Base-by-base conservation (phyloP, 2,113 vertebrate species). In the Scomber colias region DNA sequence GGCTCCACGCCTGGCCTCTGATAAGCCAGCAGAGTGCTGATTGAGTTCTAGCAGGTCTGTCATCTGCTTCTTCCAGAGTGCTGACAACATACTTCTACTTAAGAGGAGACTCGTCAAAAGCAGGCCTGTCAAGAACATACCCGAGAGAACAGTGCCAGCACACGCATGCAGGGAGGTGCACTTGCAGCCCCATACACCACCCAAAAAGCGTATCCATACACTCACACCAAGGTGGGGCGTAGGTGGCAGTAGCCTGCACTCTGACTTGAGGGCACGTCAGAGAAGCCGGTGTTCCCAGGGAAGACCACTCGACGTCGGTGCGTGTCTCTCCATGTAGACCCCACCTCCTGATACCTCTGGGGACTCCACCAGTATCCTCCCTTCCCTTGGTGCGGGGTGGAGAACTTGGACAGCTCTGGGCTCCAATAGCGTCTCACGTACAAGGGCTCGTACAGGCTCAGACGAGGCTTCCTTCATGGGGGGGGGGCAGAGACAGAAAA, bases 201-300 rank as follows among this genome's bases (percentile, higher is more conserved):
- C 45, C 2, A 12, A 44, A n/a, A 11, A 60, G 3, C 16, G 10
- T 6, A 45, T 67, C 62, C n/a, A 30, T 45, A 45, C 35, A 82
- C 87, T 90, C 74, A 90, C 91, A 82, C 90, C 44, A 92, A 74
- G 3, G 71, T 89, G 44, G 87, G 75, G 71, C 21, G 85, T 35
- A 91, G 61, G 59, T 16, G 31, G 16, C 86, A 92, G 80, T 83
- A 88, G 40, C 83, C 86, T 0, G 91, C 73, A 1, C 7, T 76
- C 30, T 81, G 77, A 76, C 82, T 86, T 2, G 86, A 92, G 2
- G 61, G 71, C 61, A 92, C 63, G 0, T 93, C 79, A 0, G 78
- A 90, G 84, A 90, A 90, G 73, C 87, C 92, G 0, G 91, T 89
- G 85, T 91, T 94, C 11, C 87, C 82, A 5, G 85, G 89, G 27